These are phyloP conservation scores for Xerus rutilus DNA, from an alignment of 2,797 vertebrate species.

Conservation along the genomic window DNA sequence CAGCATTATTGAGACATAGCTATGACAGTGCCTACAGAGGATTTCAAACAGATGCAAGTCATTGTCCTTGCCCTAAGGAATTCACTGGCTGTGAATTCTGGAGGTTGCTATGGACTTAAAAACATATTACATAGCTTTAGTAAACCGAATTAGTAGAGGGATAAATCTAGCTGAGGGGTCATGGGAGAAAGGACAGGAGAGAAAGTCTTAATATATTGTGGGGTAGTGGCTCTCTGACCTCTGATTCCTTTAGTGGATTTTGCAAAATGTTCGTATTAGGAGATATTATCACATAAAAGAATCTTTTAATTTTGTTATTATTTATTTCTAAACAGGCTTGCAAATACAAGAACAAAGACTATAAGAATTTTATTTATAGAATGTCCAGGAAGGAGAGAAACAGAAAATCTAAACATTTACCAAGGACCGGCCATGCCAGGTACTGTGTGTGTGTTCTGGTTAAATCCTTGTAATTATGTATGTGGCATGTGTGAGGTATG, in stretches of 20 bases:
- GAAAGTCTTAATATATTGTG: too few species aligned
- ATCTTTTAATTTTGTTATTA: background rate
- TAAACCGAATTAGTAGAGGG: background rate
- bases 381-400: background rate
- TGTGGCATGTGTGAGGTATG: constrained; percentile 47
- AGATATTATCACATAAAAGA: background rate
- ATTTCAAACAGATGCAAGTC: background rate
- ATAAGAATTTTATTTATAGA: background rate
- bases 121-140: background rate
- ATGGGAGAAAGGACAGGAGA: background rate
- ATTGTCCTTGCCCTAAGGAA: background rate
- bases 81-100: constrained; percentile 34
- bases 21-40: background rate
- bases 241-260: background rate
- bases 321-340: constrained; percentile 49
- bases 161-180: background rate
- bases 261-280: background rate
- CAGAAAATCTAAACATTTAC: constrained; percentile 40
- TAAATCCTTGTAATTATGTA: constrained; percentile 56
- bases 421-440: constrained; percentile 3
- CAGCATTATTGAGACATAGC: background rate
- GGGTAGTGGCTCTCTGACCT: background rate
- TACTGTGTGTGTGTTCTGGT: constrained; percentile 63
- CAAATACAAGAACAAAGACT: constrained; percentile 9
- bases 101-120: background rate